Percentiles rank a stretch among this genome's conserved stretches.
These are phyloP conservation scores for Erebia palarica DNA, from an alignment of 2,888 invertebrate genomes.

Conservation along the genomic window DNA sequence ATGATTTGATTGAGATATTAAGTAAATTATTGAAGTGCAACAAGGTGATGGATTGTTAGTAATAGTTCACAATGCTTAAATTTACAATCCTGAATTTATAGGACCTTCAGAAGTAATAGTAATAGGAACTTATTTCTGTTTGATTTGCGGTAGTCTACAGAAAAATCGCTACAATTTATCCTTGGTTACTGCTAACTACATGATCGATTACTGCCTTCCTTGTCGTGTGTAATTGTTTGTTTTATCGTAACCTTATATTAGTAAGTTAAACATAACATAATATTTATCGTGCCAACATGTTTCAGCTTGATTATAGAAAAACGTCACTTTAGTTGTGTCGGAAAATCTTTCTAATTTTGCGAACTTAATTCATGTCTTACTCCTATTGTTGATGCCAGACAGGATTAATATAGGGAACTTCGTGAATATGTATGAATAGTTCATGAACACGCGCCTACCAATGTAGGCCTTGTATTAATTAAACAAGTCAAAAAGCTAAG, in stretches of 20 bases:
- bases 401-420: too few species aligned
- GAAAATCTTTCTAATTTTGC: not conserved
- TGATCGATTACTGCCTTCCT: slow-evolving; percentile 31
- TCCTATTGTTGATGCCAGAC: too few species aligned
- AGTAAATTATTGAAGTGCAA: not conserved
- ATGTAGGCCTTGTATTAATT: too few species aligned
- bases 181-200: slow-evolving; percentile 10
- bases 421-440: too few species aligned
- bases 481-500: too few species aligned
- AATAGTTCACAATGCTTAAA: not conserved
- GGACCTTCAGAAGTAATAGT: slow-evolving; percentile 1
- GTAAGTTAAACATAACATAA: slow-evolving; percentile 1
- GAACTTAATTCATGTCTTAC: too few species aligned
- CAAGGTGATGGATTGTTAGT: not conserved
- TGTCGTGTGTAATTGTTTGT: slow-evolving; percentile 11
- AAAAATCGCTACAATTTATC: slow-evolving; percentile 26
- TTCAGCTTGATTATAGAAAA: not conserved
- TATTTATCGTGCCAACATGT: slow-evolving; percentile 5
- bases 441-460: too few species aligned
- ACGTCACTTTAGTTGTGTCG: not conserved
- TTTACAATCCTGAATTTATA: not conserved
- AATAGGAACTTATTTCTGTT: slow-evolving; percentile 7
- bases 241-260: slow-evolving; percentile 10
- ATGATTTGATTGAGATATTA: slow-evolving; percentile 16
- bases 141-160: slow-evolving; percentile 4